These are phyloP conservation scores for Diprion similis DNA, from an alignment of 1,140 invertebrate species.

Conservation along the genomic window DNA sequence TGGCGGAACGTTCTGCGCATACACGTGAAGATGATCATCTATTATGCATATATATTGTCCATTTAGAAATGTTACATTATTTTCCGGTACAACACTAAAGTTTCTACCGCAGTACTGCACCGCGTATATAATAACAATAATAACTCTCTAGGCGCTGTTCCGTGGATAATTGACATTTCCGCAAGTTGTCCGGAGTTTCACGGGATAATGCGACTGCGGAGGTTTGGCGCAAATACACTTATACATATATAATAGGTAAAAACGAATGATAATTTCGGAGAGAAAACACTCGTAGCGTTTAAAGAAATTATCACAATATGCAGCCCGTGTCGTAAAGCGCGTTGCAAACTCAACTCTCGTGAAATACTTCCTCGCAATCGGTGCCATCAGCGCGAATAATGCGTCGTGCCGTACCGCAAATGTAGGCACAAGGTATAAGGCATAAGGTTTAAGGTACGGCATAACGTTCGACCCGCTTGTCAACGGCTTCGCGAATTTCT, in stretches of 20 bases:
- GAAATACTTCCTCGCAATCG: too few relatives aligned
- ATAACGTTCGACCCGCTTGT: not conserved
- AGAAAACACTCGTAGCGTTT: not conserved
- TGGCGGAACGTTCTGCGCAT: too few relatives aligned
- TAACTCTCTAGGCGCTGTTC: not conserved
- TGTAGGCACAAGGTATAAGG: not conserved
- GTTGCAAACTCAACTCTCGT: too few relatives aligned
- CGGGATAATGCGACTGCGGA: not conserved
- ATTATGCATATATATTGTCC: too few relatives aligned
- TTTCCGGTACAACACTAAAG: not conserved
- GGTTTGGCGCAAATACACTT: too few relatives aligned
- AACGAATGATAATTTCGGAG: not conserved
- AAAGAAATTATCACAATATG: too few relatives aligned
- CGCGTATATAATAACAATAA: not conserved
- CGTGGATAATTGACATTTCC: slow-evolving; percentile 1
- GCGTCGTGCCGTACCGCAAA: not conserved
- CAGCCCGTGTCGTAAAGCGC: too few relatives aligned
- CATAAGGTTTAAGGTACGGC: not conserved
- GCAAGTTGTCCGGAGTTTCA: not conserved
- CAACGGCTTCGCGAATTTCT: not conserved
- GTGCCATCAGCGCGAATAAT: too few relatives aligned
- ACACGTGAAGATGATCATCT: too few relatives aligned
- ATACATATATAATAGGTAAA: not conserved
- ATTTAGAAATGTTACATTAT: not conserved
- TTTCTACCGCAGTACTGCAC: not conserved